phyloP scores from a whole-genome alignment of 2,888 invertebrate species.

The Amiota communis region DNA sequence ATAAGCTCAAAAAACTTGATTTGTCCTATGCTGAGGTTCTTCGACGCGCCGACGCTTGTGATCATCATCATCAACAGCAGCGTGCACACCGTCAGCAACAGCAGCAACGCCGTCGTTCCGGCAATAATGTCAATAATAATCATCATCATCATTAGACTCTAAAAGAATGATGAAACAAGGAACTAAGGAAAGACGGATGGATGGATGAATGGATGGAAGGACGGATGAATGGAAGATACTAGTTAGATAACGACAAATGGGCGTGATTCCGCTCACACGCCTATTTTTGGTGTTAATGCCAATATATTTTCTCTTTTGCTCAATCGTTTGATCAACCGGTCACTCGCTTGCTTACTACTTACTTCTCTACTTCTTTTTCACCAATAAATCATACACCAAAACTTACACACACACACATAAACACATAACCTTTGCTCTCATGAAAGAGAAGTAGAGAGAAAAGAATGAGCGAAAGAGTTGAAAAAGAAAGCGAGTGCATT shows the following conservation, averaged over 20 bases:
- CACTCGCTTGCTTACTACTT: too few species aligned
- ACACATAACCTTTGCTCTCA: not conserved
- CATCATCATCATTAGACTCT: slow-evolving; percentile 28
- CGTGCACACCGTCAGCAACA: slow-evolving; percentile 53
- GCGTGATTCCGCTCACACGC: too few species aligned
- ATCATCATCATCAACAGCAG: slow-evolving; percentile 55
- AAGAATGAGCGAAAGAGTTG: not conserved
- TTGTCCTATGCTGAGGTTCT: slow-evolving; percentile 90
- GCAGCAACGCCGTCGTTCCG: slow-evolving; percentile 45
- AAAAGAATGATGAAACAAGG: slow-evolving; percentile 30
- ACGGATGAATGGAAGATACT: not conserved
- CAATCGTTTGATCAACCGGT: too few species aligned
- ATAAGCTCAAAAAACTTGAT: slow-evolving; percentile 85
- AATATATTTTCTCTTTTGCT: too few species aligned
- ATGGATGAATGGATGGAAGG: too few species aligned
- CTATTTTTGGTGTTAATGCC: too few species aligned
- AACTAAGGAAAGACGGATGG: slow-evolving; percentile 33
- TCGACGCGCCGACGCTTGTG: slow-evolving; percentile 76
- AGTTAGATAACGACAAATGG: too few species aligned
- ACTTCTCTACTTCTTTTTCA: too few species aligned
- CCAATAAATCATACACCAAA: not conserved
- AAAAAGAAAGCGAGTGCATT: not conserved
- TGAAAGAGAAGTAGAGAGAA: not conserved
- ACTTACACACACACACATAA: not conserved
- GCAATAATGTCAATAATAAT: slow-evolving; percentile 31